These are phyloP conservation scores for Tetrapedia diversipes DNA, from an alignment of 2,888 invertebrate genomes.

Conservation along the genomic window DNA sequence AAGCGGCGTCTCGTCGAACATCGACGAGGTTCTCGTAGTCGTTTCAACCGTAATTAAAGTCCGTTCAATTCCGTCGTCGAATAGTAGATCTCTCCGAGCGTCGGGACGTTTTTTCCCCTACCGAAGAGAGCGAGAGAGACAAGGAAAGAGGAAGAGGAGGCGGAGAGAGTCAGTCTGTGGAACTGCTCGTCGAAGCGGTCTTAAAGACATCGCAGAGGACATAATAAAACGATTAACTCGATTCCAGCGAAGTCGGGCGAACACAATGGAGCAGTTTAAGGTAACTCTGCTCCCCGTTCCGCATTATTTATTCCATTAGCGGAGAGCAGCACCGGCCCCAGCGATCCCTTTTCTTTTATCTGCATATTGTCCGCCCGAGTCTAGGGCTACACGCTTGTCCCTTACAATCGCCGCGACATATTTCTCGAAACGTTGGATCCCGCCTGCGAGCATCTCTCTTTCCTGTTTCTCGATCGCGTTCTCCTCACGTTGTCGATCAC, in stretches of 20 bases:
- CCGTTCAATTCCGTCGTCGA: conserved; percentile 35
- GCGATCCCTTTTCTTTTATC: conserved; percentile 42
- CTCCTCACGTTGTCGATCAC: too few species aligned
- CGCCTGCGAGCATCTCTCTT: not conserved
- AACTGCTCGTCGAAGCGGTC: conserved; percentile 21
- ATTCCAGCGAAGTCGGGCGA: conserved; percentile 57
- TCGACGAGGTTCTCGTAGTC: conserved; percentile 19
- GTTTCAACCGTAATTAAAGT: conserved; percentile 48
- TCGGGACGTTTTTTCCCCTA: conserved; percentile 1
- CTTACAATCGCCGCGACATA: conserved; percentile 22
- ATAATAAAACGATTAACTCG: conserved; percentile 67
- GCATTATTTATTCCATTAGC: conserved; percentile 68
- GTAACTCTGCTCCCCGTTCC: conserved; percentile 48
- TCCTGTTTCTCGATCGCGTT: too few species aligned
- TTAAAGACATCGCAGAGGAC: conserved; percentile 45
- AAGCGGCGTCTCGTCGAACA: conserved; percentile 6
- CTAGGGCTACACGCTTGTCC: conserved; percentile 1
- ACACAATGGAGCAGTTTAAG: conserved; percentile 62
- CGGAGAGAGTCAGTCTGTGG: conserved; percentile 1
- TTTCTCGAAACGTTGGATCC: conserved; percentile 41
- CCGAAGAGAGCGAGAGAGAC: too few species aligned
- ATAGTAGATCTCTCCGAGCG: conserved; percentile 20
- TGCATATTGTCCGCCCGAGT: conserved; percentile 28
- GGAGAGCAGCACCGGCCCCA: conserved; percentile 16
- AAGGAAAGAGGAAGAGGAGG: too few species aligned